Base-by-base conservation (phyloP, 2,797 vertebrate species). In the Onychomys arenicola region DNA sequence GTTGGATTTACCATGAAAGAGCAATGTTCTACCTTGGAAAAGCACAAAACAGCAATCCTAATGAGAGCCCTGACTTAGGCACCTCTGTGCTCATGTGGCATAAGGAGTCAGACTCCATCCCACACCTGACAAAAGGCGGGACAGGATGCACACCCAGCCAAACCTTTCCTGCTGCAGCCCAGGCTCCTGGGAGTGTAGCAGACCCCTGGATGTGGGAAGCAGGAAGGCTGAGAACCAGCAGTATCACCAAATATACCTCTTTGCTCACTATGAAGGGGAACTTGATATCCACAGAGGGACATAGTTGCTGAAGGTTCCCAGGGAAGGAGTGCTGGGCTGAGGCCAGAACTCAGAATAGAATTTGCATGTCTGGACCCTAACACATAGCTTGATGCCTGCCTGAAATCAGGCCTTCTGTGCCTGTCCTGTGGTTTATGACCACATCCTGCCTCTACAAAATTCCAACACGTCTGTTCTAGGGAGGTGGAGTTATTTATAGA, bases 1-100 rank as follows among this genome's bases (percentile, higher is more conserved):
- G 59, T 32, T 49, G 76, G n/a, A 81, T 23, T 90, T 52, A 55
- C 5, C 0, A 23, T 34, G 59, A 32, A 13, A 75, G 61, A 89
- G 29, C 27, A 12, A 65, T 65, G 6, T 81, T 27, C 67, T 63
- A 34, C 37, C 59, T 2, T 83, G 29, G 46, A 43, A n/a, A 0
- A 21, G 27, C 27, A 80, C 23, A 67, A 69, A 90, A 77, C 10
- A 80, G 73, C 46, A 40, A 65, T 32, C 25, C 34, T 46, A 63
- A 27, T 11, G 25, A 37, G 0, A 75, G 13, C 1, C 0, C 16
- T 0, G 10, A 69, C 0, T 7, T 55, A 69, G 63, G 16, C 5
- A 9, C 40, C 49, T 0, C 12, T 9, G 21, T 27, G n/a, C 6
- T 87, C 12, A 19, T 27, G 76, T 73, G 10, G 1, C 23, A 78